Evolutionary conservation across 2,113 vertebrate species (phyloP).

Genomic region (Ranitomeya variabilis): DNA sequence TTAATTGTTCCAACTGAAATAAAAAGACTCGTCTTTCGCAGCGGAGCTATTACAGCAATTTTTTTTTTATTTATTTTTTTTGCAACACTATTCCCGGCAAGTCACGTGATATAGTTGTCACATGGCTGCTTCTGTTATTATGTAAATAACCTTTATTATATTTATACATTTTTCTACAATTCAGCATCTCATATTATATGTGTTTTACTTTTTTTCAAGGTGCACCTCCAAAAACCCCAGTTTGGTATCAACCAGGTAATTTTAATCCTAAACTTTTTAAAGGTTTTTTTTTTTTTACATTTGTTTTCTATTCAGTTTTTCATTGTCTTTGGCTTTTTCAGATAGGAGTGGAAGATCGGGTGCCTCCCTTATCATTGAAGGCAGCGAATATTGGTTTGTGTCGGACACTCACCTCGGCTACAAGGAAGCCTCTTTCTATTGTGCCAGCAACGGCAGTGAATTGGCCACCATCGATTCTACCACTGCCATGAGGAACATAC

Average conservation of each 20-base stretch:
- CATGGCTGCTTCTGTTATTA: too few species aligned
- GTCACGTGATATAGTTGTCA: too few species aligned
- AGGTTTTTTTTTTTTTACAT: background rate
- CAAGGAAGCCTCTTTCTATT: conserved; percentile 83
- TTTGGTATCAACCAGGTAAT: conserved; percentile 94
- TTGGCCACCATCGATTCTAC: conserved; percentile 75
- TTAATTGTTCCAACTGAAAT: too few species aligned
- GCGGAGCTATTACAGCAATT: too few species aligned
- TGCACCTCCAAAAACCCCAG: conserved; percentile 75
- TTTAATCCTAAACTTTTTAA: background rate
- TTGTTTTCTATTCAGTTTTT: background rate
- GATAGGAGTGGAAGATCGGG: conserved; percentile 80
- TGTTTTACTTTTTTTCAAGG: conserved; percentile 70
- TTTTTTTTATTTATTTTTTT: too few species aligned
- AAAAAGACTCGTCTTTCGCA: too few species aligned
- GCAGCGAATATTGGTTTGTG: conserved; percentile 92
- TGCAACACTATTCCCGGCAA: too few species aligned
- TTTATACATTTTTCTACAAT: background rate
- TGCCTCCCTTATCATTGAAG: conserved; percentile 79
- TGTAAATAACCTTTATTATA: background rate
- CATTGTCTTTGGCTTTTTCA: conserved; percentile 54
- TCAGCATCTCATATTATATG: background rate
- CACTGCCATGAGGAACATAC: conserved; percentile 67
- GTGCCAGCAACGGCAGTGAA: conserved; percentile 77
- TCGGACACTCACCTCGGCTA: conserved; percentile 73